Percentiles rank a stretch among this genome's conserved stretches.
phyloP scores from a whole-genome alignment of 2,113 vertebrate genomes.

The Trematomus loennbergii region DNA sequence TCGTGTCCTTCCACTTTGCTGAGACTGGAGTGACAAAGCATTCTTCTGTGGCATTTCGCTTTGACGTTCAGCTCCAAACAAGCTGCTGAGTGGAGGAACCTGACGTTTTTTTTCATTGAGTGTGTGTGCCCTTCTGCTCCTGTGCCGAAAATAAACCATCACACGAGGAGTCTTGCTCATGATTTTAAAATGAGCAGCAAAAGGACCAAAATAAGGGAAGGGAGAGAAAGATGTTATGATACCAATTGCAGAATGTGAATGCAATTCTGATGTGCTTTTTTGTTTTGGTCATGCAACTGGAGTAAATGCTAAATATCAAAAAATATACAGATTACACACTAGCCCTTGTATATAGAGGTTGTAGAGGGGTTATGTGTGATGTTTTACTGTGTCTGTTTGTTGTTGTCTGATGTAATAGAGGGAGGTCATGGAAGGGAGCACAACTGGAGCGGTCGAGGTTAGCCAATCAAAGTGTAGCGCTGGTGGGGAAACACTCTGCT shows the following conservation, averaged over 20 bases:
- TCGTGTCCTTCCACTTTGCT: slow-evolving; percentile 45
- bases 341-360: neutral
- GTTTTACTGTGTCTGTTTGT: neutral
- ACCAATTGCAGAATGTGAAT: neutral
- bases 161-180: slow-evolving; percentile 15
- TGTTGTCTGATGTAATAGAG: slow-evolving; percentile 27
- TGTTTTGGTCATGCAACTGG: neutral
- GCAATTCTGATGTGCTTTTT: neutral
- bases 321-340: neutral
- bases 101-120: slow-evolving; percentile 10
- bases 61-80: slow-evolving; percentile 47
- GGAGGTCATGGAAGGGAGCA: slow-evolving; percentile 13
- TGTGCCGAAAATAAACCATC: slow-evolving; percentile 53
- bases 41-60: slow-evolving; percentile 51
- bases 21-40: slow-evolving; percentile 44
- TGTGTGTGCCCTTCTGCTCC: slow-evolving; percentile 45
- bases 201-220: slow-evolving; percentile 1
- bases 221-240: neutral
- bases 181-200: slow-evolving; percentile 44
- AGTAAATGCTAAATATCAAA: neutral
- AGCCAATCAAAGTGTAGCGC: slow-evolving; percentile 25
- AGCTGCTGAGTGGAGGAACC: slow-evolving; percentile 42
- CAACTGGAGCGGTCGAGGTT: slow-evolving; percentile 25
- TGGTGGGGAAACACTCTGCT: slow-evolving; percentile 20
- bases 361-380: neutral